phyloP scores from a whole-genome alignment of 2,113 vertebrate species.

The Gallinago paraguaiae region DNA sequence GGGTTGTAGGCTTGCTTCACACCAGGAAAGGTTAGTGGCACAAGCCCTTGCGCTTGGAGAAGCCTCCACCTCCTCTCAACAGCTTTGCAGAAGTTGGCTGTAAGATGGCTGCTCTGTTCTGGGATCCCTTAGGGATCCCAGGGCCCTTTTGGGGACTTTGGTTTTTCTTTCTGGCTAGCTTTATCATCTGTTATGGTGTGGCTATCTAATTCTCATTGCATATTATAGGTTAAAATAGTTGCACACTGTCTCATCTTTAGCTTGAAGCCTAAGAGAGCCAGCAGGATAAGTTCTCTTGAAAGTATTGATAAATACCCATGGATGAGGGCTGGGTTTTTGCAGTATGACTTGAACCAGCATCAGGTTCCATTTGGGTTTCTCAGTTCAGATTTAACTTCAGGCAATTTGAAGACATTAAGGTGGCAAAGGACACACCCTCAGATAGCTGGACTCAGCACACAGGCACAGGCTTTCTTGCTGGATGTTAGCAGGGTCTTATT shows the following conservation, averaged over 20 bases:
- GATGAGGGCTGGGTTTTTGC: not conserved
- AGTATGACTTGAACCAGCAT: not conserved
- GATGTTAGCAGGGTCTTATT: not conserved
- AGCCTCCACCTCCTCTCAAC: not conserved
- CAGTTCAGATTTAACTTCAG: not conserved
- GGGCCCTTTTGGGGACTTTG: not conserved
- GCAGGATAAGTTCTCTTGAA: not conserved
- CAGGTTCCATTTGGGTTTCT: not conserved
- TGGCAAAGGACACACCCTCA: not conserved
- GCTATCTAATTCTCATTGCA: not conserved
- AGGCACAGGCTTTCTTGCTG: not conserved
- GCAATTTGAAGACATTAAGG: not conserved
- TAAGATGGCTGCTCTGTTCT: not conserved
- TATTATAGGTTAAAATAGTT: not conserved
- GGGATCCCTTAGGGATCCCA: not conserved
- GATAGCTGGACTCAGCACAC: accelerated
- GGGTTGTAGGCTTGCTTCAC: accelerated
- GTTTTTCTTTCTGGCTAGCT: not conserved
- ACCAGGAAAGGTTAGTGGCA: not conserved
- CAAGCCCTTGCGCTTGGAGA: not conserved
- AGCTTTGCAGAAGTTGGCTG: not conserved
- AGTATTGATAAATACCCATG: not conserved
- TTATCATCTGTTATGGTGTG: not conserved
- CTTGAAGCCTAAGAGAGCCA: not conserved
- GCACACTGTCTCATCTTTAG: not conserved